These are phyloP conservation scores for Crotalus helleri DNA, from an alignment of 2,113 vertebrate genomes.

Conservation along the genomic window DNA sequence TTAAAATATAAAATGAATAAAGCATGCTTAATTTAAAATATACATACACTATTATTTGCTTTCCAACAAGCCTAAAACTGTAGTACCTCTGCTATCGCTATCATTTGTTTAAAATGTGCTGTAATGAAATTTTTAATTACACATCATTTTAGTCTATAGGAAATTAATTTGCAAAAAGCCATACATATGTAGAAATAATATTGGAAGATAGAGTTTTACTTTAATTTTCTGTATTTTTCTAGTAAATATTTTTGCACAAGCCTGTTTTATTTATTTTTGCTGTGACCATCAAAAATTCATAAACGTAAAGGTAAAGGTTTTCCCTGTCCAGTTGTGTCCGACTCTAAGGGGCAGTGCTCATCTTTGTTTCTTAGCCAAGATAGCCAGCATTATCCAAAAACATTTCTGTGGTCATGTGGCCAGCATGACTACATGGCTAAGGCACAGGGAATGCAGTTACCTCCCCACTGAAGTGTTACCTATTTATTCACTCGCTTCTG, in stretches of 20 bases:
- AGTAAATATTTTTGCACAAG: background rate
- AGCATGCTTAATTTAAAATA: background rate
- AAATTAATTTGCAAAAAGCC: background rate
- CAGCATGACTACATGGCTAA: background rate
- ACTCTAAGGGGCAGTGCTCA: background rate
- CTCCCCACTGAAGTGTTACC: too few species aligned
- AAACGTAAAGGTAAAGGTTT: background rate
- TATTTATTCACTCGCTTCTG: background rate
- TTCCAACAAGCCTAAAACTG: conserved; percentile 17
- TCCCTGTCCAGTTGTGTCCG: background rate
- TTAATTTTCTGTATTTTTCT: background rate
- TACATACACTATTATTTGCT: conserved; percentile 35
- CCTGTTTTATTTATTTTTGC: background rate
- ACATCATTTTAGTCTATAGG: background rate
- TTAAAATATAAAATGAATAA: background rate
- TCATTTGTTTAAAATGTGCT: background rate
- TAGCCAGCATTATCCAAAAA: background rate
- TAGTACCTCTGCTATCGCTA: conserved; percentile 20
- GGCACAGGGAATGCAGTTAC: too few species aligned
- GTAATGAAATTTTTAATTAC: background rate
- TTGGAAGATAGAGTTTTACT: background rate
- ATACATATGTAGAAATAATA: background rate
- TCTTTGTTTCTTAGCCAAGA: background rate
- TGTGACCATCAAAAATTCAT: background rate
- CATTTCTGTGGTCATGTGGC: background rate